Conservation (phyloP, 2,113 vertebrate species). For the Polypterus bichir region DNA sequence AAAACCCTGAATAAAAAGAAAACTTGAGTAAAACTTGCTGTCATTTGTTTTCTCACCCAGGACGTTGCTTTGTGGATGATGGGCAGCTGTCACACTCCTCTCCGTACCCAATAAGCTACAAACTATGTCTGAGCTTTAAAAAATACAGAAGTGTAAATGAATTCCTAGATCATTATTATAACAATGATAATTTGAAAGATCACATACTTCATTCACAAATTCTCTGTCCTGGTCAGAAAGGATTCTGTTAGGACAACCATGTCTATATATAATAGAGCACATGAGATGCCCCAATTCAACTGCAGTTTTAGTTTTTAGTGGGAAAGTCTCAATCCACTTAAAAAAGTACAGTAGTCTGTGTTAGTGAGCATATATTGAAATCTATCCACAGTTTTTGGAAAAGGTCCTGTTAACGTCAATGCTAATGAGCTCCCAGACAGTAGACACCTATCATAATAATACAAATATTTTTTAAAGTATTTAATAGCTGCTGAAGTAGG, state of each 20-base stretch:
- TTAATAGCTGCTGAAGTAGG: too few relatives aligned
- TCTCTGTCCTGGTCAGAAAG: slow-evolving; percentile 18
- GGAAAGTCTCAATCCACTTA: slow-evolving; percentile 18
- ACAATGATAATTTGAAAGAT: slow-evolving; percentile 1
- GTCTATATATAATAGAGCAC: slow-evolving; percentile 12
- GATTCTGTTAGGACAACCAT: slow-evolving; percentile 18
- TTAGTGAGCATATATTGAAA: slow-evolving; percentile 16
- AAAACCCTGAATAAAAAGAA: background rate
- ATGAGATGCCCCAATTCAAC: slow-evolving; percentile 4
- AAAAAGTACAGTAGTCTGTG: slow-evolving; percentile 20
- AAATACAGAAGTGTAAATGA: slow-evolving; percentile 12
- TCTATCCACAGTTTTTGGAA: slow-evolving; percentile 8
- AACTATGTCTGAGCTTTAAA: slow-evolving; percentile 11
- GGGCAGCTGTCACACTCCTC: slow-evolving; percentile 1
- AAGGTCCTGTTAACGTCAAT: slow-evolving; percentile 16
- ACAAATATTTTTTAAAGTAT: too few relatives aligned
- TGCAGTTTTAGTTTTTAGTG: slow-evolving; percentile 10
- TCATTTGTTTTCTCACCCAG: slow-evolving; percentile 9
- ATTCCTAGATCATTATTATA: background rate
- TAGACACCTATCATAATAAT: slow-evolving; percentile 7
- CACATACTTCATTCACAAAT: slow-evolving; percentile 18
- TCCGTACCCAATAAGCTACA: background rate
- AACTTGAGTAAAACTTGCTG: background rate
- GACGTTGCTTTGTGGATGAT: slow-evolving; percentile 12
- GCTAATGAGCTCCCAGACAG: slow-evolving; percentile 13